Conservation (phyloP, 2,888 invertebrate genomes). For the Clanis bilineata region DNA sequence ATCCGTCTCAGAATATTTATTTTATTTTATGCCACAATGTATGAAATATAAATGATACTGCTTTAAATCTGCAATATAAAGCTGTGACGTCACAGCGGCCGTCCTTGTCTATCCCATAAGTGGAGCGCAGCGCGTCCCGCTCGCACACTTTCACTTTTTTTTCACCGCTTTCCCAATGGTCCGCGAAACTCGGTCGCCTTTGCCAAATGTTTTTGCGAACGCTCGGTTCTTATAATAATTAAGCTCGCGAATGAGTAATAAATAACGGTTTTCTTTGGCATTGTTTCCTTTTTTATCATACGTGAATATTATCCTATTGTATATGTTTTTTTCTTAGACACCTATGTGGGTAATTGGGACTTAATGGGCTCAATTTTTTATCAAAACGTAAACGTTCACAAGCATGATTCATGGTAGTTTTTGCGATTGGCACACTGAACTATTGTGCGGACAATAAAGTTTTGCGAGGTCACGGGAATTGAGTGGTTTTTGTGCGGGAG, state of each 20-base stretch:
- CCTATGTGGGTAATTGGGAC: background rate
- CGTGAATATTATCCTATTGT: background rate
- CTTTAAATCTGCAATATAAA: slow-evolving; percentile 34
- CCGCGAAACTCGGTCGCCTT: slow-evolving; percentile 61
- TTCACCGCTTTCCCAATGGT: slow-evolving; percentile 72
- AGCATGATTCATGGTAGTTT: background rate
- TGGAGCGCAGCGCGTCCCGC: slow-evolving; percentile 40
- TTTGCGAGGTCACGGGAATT: background rate
- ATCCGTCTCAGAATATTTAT: background rate
- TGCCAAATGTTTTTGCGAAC: slow-evolving; percentile 67
- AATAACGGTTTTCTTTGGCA: slow-evolving; percentile 5
- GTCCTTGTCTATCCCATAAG: slow-evolving; percentile 42
- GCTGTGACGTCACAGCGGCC: slow-evolving; percentile 41
- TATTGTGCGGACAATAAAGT: background rate
- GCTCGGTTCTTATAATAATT: slow-evolving; percentile 38
- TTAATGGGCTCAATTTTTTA: background rate
- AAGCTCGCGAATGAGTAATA: slow-evolving; percentile 31
- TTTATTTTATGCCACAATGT: background rate
- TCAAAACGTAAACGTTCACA: background rate
- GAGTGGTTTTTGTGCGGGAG: background rate
- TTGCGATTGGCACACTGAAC: background rate
- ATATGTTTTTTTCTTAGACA: slow-evolving; percentile 1
- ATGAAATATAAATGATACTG: background rate
- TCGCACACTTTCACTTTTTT: slow-evolving; percentile 75
- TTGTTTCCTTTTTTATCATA: slow-evolving; percentile 3